A percentile compares a stretch with the other conserved stretches of the same genome.
phyloP scores from a whole-genome alignment of 2,888 invertebrate species.

The Tinea pellionella region DNA sequence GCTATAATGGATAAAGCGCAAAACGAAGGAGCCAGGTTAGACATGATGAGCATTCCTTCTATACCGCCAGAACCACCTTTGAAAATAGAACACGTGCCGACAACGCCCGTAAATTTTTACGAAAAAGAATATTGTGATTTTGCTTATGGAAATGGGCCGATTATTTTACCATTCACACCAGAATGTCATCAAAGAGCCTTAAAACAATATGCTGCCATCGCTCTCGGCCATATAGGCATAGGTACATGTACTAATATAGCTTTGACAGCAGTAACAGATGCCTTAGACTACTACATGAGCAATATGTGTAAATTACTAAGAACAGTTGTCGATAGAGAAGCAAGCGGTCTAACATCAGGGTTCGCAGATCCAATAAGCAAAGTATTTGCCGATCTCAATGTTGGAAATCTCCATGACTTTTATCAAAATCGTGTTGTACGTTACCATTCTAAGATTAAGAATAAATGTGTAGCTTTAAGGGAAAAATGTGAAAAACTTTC shows the following conservation, averaged over 20 bases:
- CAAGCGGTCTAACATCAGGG: constrained; percentile 47
- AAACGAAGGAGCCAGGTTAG: constrained; percentile 41
- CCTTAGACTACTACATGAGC: constrained; percentile 48
- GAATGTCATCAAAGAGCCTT: constrained; percentile 57
- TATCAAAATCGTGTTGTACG: constrained; percentile 49
- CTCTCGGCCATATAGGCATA: constrained; percentile 53
- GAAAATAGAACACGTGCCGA: constrained; percentile 40
- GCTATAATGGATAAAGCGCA: constrained; percentile 49
- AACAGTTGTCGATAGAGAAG: constrained; percentile 51
- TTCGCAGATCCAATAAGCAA: constrained; percentile 59
- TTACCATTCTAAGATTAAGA: constrained; percentile 48
- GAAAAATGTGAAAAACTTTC: constrained; percentile 42
- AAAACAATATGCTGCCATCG: constrained; percentile 54
- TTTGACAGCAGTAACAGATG: constrained; percentile 46
- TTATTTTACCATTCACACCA: constrained; percentile 52
- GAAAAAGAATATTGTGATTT: constrained; percentile 57
- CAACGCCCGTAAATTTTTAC: constrained; percentile 48
- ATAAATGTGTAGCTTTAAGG: constrained; percentile 38
- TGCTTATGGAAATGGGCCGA: constrained; percentile 50
- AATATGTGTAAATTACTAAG: constrained; percentile 57
- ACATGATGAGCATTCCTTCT: constrained; percentile 40
- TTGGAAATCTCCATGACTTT: constrained; percentile 53
- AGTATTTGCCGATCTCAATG: constrained; percentile 53
- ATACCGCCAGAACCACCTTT: constrained; percentile 43
- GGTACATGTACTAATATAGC: constrained; percentile 49